Percentiles rank a stretch among this genome's conserved stretches.
Evolutionary conservation across 1,140 invertebrate species (phyloP).

Genomic region (Myzus persicae): DNA sequence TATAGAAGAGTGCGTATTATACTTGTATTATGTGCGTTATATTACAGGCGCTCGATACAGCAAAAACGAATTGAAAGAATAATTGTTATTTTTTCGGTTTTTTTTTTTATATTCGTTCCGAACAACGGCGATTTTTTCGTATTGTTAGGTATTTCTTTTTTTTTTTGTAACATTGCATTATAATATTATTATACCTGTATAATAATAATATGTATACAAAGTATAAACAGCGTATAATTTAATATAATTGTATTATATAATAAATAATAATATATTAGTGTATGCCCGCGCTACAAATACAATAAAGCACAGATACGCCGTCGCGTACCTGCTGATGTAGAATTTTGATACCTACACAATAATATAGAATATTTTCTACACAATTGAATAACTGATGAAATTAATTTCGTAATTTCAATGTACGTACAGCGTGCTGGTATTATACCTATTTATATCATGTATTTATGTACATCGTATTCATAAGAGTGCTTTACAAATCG

Average conservation of each 20-base stretch:
- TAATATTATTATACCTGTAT: not conserved
- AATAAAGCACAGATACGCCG: not conserved
- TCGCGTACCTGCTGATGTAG: too few relatives aligned
- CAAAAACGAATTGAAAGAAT: conserved; percentile 30
- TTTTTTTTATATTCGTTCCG: not conserved
- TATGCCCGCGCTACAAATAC: not conserved
- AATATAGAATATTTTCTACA: not conserved
- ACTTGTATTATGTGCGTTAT: not conserved
- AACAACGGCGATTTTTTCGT: not conserved
- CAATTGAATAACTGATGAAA: too few relatives aligned
- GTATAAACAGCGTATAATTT: not conserved
- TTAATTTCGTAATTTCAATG: too few relatives aligned
- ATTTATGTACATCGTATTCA: too few relatives aligned
- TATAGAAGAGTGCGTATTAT: not conserved
- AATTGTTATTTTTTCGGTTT: conserved; percentile 43
- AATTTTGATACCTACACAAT: not conserved
- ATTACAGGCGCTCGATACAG: not conserved
- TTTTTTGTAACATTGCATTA: not conserved
- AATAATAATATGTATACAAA: not conserved
- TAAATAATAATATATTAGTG: not conserved
- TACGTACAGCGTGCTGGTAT: too few relatives aligned
- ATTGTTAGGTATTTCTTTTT: not conserved
- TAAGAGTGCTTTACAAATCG: too few relatives aligned
- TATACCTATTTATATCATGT: too few relatives aligned
- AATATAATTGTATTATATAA: not conserved